phyloP scores from a whole-genome alignment of 2,888 invertebrate genomes.

The Caenorhabditis panamensis region DNA sequence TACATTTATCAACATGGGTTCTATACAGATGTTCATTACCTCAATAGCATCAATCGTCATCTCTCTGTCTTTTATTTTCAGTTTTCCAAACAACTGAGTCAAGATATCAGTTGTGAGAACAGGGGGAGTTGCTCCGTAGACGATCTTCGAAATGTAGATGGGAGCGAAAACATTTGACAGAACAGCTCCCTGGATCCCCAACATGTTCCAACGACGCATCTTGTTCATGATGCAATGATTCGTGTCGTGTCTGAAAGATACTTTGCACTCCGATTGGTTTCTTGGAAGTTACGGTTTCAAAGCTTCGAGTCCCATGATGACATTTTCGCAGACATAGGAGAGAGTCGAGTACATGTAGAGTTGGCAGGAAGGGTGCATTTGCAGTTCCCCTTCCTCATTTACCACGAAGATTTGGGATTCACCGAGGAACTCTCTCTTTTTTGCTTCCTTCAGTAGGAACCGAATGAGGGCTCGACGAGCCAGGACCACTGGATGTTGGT shows the following conservation, averaged over 20 bases:
- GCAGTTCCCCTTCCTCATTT: constrained; percentile 33
- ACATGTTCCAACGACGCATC: constrained; percentile 83
- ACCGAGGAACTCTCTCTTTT: not conserved
- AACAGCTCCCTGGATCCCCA: constrained; percentile 83
- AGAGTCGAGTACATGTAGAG: constrained; percentile 42
- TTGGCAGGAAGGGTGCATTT: constrained; percentile 21
- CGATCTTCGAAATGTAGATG: constrained; percentile 38
- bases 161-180: constrained; percentile 86
- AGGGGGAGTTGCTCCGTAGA: constrained; percentile 25
- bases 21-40: not conserved
- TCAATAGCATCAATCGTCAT: constrained; percentile 7
- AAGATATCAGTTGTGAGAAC: constrained; percentile 10
- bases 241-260: constrained; percentile 34
- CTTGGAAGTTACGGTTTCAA: constrained; percentile 11
- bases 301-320: constrained; percentile 24
- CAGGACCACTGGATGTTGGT: constrained; percentile 29
- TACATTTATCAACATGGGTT: not conserved
- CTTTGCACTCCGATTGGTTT: not conserved
- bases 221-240: constrained; percentile 71
- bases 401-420: not conserved
- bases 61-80: constrained; percentile 9
- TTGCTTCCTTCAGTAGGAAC: constrained; percentile 23
- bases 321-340: constrained; percentile 32
- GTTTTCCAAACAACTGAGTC: not conserved
- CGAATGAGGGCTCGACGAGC: constrained; percentile 27